These are phyloP conservation scores for Neolamprologus cancellatus DNA, from an alignment of 2,113 vertebrate genomes.

Conservation along the genomic window DNA sequence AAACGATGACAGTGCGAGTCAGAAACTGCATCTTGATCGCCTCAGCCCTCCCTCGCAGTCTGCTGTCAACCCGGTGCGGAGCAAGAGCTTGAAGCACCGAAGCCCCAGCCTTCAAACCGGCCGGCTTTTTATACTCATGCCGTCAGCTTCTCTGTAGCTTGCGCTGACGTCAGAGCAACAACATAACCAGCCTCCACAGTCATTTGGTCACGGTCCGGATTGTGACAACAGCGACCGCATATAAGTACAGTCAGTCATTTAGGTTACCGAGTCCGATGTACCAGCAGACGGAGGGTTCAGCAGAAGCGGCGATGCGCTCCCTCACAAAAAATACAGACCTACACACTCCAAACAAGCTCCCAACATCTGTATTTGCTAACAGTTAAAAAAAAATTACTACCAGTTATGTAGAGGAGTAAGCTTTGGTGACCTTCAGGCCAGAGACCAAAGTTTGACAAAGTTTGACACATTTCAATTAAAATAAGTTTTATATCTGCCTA, in stretches of 20 bases:
- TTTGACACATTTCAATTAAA: not conserved
- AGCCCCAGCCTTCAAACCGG: not conserved
- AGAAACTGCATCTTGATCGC: slow-evolving; percentile 29
- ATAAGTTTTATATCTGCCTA: not conserved
- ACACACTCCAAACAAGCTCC: fast-evolving
- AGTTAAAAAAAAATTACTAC: not conserved
- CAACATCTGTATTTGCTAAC: not conserved
- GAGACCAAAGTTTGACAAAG: not conserved
- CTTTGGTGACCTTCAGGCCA: not conserved
- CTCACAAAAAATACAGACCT: not conserved
- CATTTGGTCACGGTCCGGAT: slow-evolving; percentile 6
- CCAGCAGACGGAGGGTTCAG: not conserved
- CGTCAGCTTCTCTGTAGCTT: slow-evolving; percentile 28
- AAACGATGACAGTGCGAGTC: not conserved
- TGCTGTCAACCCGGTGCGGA: not conserved
- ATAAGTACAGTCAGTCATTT: slow-evolving; percentile 6
- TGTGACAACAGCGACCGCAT: slow-evolving; percentile 21
- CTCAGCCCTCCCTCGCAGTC: not conserved
- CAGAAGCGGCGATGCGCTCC: not conserved
- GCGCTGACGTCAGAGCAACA: slow-evolving; percentile 65
- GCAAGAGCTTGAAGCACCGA: not conserved
- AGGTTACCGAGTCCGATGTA: not conserved
- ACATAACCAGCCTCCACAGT: slow-evolving; percentile 37
- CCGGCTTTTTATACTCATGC: slow-evolving; percentile 63
- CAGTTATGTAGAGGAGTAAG: not conserved